Percentiles rank a stretch among this genome's conserved stretches.
These are phyloP conservation scores for Leucopternis melanops DNA, from an alignment of 2,113 vertebrate species.

Conservation along the genomic window DNA sequence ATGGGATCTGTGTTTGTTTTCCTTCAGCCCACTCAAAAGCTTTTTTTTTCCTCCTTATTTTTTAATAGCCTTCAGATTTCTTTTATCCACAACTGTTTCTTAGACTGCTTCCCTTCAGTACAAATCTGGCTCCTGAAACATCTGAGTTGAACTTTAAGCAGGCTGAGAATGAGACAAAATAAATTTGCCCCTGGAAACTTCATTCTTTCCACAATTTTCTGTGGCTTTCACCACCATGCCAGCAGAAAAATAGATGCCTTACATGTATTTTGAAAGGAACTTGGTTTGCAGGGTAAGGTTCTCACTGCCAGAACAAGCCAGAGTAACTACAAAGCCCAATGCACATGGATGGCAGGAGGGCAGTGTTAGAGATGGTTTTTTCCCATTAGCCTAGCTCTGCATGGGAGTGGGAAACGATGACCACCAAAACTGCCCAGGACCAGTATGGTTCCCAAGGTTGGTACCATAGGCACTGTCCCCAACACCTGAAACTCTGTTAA, in stretches of 20 bases:
- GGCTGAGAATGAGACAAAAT: slow-evolving; percentile 7
- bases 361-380: background rate
- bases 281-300: background rate
- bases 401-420: background rate
- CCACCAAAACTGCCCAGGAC: background rate
- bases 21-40: background rate
- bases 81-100: slow-evolving; percentile 19
- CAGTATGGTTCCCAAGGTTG: fast-evolving
- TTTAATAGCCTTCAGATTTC: slow-evolving; percentile 18
- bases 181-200: slow-evolving; percentile 40
- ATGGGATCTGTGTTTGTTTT: slow-evolving; percentile 34
- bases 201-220: slow-evolving; percentile 47
- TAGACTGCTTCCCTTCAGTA: background rate
- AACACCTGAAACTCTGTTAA: background rate
- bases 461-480: background rate
- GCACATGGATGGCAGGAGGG: background rate
- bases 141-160: slow-evolving; percentile 4
- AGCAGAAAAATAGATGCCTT: slow-evolving; percentile 14
- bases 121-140: background rate
- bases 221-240: background rate
- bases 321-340: background rate
- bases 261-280: background rate
- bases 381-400: background rate
- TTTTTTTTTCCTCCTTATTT: background rate
- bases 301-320: background rate